phyloP scores from a whole-genome alignment of 2,113 vertebrate genomes.

The Tetraodon nigroviridis region DNA sequence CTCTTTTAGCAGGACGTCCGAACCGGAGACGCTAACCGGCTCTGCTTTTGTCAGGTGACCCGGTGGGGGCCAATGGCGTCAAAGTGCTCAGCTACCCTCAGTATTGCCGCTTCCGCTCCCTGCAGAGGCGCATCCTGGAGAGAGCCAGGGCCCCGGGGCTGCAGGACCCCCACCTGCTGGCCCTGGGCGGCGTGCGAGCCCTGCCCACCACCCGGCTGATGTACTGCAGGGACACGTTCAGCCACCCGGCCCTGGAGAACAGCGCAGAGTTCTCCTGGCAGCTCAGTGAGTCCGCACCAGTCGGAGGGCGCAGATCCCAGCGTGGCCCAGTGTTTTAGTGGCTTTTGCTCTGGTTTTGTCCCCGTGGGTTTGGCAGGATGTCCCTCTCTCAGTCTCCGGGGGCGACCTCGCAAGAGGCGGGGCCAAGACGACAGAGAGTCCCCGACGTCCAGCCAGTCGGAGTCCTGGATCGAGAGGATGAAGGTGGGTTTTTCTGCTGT shows the following conservation, averaged over 20 bases:
- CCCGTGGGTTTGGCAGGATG: slow-evolving; percentile 58
- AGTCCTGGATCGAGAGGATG: slow-evolving; percentile 74
- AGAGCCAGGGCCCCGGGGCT: slow-evolving; percentile 18
- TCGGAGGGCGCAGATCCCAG: background rate
- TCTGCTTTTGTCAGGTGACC: slow-evolving; percentile 20
- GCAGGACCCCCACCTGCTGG: slow-evolving; percentile 71
- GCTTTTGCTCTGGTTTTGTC: background rate
- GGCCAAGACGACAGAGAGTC: slow-evolving; percentile 61
- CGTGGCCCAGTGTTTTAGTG: background rate
- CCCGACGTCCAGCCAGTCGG: slow-evolving; percentile 53
- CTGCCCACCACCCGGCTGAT: slow-evolving; percentile 62
- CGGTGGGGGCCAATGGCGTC: slow-evolving; percentile 27
- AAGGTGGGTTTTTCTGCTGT: slow-evolving; percentile 49
- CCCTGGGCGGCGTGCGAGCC: slow-evolving; percentile 69
- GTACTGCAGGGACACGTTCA: slow-evolving; percentile 79
- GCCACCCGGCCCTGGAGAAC: slow-evolving; percentile 73
- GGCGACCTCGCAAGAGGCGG: slow-evolving; percentile 75
- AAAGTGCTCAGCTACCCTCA: slow-evolving; percentile 78
- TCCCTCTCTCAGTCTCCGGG: slow-evolving; percentile 74
- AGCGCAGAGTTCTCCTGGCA: slow-evolving; percentile 69
- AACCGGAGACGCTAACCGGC: background rate
- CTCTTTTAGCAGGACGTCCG: background rate
- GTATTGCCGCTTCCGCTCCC: slow-evolving; percentile 78
- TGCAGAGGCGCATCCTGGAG: slow-evolving; percentile 71
- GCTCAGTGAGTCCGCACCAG: slow-evolving; percentile 64